phyloP scores from a whole-genome alignment of 2,797 vertebrate species.

The Cyclopterus lumpus region DNA sequence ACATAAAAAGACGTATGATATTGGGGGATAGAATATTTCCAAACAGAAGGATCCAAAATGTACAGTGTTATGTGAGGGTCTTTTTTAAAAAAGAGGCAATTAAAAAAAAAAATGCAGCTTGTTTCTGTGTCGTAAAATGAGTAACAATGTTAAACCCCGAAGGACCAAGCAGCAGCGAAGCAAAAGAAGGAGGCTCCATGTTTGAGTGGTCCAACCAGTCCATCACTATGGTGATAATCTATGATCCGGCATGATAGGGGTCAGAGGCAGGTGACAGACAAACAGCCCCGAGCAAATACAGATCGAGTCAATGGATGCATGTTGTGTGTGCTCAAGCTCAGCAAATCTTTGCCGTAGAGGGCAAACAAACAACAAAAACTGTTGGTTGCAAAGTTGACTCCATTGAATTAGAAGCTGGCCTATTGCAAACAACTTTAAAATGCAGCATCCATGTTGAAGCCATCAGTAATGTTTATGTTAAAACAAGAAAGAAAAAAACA shows the following conservation, averaged over 20 bases:
- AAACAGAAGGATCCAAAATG: not conserved
- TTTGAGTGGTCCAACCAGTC: constrained; percentile 23
- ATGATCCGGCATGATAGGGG: constrained; percentile 48
- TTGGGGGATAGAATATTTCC: not conserved
- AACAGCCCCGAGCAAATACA: constrained; percentile 57
- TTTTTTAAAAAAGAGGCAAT: not conserved
- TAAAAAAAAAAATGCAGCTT: not conserved
- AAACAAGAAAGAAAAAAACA: not conserved
- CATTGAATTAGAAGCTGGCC: constrained; percentile 1
- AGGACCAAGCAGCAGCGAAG: not conserved
- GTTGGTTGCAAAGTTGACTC: not conserved
- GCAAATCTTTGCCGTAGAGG: constrained; percentile 25
- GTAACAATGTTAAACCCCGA: constrained; percentile 1
- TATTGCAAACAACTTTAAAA: not conserved
- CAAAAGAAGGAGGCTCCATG: not conserved
- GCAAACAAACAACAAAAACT: constrained; percentile 9
- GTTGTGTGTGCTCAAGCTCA: constrained; percentile 26
- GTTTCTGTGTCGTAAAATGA: not conserved
- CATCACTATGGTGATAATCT: constrained; percentile 48
- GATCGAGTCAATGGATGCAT: constrained; percentile 28
- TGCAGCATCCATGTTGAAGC: not conserved
- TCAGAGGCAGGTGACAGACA: constrained; percentile 60
- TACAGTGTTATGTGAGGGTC: not conserved
- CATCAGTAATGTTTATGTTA: not conserved
- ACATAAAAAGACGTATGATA: constrained; percentile 4